These are phyloP conservation scores for Platalea minor DNA, from an alignment of 2,797 vertebrate species.

Conservation along the genomic window DNA sequence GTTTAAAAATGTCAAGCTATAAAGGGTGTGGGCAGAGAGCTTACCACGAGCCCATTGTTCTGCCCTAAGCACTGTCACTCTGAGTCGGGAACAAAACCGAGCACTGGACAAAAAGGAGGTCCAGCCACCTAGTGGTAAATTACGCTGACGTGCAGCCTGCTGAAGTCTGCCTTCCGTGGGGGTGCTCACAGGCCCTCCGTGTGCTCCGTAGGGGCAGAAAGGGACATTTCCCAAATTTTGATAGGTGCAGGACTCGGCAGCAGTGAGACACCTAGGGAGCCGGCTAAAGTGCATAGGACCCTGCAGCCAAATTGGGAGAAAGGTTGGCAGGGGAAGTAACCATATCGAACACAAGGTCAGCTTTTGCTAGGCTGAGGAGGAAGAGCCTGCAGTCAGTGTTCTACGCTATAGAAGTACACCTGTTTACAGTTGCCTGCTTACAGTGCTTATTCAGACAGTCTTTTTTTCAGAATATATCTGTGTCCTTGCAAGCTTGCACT, in stretches of 20 bases:
- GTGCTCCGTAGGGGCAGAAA: rapidly evolving
- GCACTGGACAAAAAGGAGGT: background rate
- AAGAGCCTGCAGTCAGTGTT: background rate
- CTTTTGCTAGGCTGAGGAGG: background rate
- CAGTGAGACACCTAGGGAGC: background rate
- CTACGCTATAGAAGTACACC: background rate
- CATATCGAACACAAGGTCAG: background rate
- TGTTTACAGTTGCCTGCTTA: background rate
- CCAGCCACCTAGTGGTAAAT: conserved; percentile 44
- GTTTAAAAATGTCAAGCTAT: background rate
- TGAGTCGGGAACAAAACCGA: background rate
- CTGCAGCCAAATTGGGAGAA: background rate
- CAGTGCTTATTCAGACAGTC: background rate
- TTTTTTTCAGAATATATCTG: background rate
- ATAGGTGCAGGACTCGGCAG: background rate
- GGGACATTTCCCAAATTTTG: background rate
- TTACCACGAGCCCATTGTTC: background rate
- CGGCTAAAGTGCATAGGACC: background rate
- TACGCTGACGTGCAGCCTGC: background rate
- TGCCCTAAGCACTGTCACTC: background rate
- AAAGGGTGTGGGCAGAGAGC: background rate
- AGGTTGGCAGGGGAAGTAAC: background rate
- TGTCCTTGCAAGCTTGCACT: background rate
- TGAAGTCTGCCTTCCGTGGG: background rate
- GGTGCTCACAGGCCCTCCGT: background rate